These are phyloP conservation scores for Drosophila murphyi DNA, from an alignment of 1,140 invertebrate species.

Conservation along the genomic window DNA sequence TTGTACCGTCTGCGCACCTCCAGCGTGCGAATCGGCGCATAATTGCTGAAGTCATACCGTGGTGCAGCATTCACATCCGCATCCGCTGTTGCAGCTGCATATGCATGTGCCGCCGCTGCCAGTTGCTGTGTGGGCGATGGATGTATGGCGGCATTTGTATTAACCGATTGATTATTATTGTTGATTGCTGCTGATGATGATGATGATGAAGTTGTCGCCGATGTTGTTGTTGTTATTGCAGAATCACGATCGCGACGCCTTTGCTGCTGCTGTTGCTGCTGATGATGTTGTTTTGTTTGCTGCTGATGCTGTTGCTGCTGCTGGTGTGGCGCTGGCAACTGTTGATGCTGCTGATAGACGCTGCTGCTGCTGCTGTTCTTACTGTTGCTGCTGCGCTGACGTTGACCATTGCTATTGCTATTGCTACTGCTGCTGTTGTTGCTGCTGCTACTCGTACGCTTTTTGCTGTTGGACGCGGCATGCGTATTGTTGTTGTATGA, in stretches of 20 bases:
- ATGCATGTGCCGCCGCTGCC: conserved; percentile 72
- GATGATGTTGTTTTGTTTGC: conserved; percentile 24
- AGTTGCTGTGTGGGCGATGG: conserved; percentile 77
- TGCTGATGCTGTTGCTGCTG: conserved; percentile 37
- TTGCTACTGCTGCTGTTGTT: conserved; percentile 25
- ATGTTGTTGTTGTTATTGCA: background rate
- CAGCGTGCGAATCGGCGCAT: conserved; percentile 89
- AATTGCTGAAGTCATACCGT: conserved; percentile 88
- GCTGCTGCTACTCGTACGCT: conserved; percentile 61
- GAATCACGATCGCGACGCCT: too few species aligned
- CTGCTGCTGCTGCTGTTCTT: conserved; percentile 28
- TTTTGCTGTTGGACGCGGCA: conserved; percentile 71
- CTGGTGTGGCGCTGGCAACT: conserved; percentile 26
- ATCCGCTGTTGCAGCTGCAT: conserved; percentile 52
- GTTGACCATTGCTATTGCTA: conserved; percentile 21
- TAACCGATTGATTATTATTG: conserved; percentile 1
- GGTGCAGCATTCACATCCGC: conserved; percentile 54
- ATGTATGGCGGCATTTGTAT: conserved; percentile 56
- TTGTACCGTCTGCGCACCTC: conserved; percentile 94
- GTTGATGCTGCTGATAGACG: conserved; percentile 44
- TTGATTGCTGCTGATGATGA: conserved; percentile 4
- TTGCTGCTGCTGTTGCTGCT: conserved; percentile 31
- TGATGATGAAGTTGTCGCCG: background rate
- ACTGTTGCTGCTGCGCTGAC: conserved; percentile 37
- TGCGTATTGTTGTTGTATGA: conserved; percentile 61